Base-by-base conservation (phyloP, 2,797 vertebrate species). In the Remorina albescens region DNA sequence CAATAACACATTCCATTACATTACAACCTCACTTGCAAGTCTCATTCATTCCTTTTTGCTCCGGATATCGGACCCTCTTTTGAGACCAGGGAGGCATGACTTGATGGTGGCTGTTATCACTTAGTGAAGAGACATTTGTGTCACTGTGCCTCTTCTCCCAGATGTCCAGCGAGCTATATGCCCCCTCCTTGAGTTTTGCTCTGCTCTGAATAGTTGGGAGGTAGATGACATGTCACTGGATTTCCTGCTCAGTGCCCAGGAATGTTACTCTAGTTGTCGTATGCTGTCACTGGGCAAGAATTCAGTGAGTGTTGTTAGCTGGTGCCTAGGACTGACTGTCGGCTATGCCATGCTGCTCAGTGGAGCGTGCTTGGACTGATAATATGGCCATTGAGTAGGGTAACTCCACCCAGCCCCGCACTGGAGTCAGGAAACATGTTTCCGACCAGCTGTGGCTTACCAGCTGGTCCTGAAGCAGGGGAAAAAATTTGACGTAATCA, bases 261-360 rank as follows among this genome's bases (percentile, higher is more conserved):
- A 91, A 93, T 94, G 90, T 88, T 91, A 91, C 89, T 90, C 88
- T 91, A 82, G 81, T 88, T 89, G 76, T 87, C 90, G 83, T 90
- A 82, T 85, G 90, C 91, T 90, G 89, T 93, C 90, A 91, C 90
- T 80, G 80, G 90, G 67, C 82, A 86, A 90, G 92, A 92, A 94
- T 94, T 78, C 87, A 81, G 80, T 80, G 80, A 61, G 89, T 88
- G 90, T 88, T 90, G 89, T 85, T 88, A 83, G 89, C 89, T 82
- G 82, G 93, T 93, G 88, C 85, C 81, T 60, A 62, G 83, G 88
- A 88, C 85, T 88, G 87, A 91, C 89, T 92, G 91, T 92, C 93
- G 89, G 91, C 91, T 88, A 88, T 92, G 90, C 90, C 86, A 92
- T 88, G 86, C 90, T 89, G 89, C 88, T 93, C 87, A 83, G 81